Evolutionary conservation across 1,140 invertebrate species (phyloP).

Genomic region (Drusus annulatus): DNA sequence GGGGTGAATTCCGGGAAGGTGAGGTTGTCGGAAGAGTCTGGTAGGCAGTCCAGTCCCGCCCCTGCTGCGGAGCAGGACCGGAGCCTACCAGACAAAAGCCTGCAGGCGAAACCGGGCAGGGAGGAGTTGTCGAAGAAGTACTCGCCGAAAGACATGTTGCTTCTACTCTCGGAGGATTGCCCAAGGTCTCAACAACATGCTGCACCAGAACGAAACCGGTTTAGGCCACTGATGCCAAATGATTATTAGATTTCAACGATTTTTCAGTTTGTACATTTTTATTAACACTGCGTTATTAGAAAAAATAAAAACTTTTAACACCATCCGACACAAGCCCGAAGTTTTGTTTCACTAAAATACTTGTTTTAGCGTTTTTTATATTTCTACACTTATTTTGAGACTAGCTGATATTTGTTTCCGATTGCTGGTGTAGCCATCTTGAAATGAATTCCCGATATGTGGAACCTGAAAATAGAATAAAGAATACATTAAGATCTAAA

Average conservation of each 20-base stretch:
- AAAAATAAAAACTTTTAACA: too few species aligned
- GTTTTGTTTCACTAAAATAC: too few species aligned
- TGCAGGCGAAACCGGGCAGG: slow-evolving; percentile 8
- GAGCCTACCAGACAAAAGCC: slow-evolving; percentile 31
- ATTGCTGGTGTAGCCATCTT: too few species aligned
- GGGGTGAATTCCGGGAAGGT: not conserved
- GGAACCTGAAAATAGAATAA: too few species aligned
- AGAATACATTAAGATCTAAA: too few species aligned
- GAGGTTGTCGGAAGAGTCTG: slow-evolving; percentile 1
- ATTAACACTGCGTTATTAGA: too few species aligned
- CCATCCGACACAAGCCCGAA: too few species aligned
- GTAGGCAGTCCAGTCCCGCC: slow-evolving; percentile 42
- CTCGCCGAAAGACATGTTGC: slow-evolving; percentile 34
- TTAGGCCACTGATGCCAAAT: not conserved
- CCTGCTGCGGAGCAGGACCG: slow-evolving; percentile 10
- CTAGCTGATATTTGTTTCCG: too few species aligned
- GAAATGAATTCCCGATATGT: too few species aligned
- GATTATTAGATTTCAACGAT: not conserved
- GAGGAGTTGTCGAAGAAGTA: slow-evolving; percentile 27
- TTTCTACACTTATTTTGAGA: too few species aligned
- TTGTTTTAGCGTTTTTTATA: too few species aligned
- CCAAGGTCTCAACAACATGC: not conserved
- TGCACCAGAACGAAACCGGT: not conserved
- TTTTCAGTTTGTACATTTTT: not conserved
- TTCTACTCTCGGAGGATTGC: not conserved